phyloP scores from a whole-genome alignment of 1,140 invertebrate genomes.

The Metaphire vulgaris region DNA sequence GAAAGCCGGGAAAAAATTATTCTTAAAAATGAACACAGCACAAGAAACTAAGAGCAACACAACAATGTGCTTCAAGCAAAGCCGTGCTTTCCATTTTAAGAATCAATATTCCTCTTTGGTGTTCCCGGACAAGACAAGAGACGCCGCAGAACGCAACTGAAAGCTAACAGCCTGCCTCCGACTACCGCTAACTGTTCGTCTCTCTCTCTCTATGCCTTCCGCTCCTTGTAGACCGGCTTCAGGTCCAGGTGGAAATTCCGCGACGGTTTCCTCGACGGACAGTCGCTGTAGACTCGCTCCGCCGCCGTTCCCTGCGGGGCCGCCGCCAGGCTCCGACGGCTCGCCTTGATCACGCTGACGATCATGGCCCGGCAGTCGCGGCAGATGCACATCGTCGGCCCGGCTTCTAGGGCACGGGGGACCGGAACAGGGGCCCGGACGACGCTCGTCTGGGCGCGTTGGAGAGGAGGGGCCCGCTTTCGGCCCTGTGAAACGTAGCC shows the following conservation, averaged over 20 bases:
- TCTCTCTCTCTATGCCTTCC: conserved; percentile 1
- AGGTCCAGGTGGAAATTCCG: conserved; percentile 23
- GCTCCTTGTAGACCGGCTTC: conserved; percentile 18
- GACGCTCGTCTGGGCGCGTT: conserved; percentile 48
- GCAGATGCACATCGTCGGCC: conserved; percentile 78
- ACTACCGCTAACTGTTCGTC: too few relatives aligned
- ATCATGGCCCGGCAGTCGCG: conserved; percentile 91
- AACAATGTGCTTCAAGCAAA: too few relatives aligned
- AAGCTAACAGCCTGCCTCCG: too few relatives aligned
- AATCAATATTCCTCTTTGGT: too few relatives aligned
- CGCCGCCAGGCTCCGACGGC: conserved; percentile 34
- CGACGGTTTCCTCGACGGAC: conserved; percentile 8
- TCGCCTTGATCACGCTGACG: conserved; percentile 72
- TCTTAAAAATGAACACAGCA: too few relatives aligned
- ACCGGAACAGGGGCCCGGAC: too few relatives aligned
- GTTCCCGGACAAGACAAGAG: too few relatives aligned
- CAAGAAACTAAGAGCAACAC: too few relatives aligned
- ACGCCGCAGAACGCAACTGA: too few relatives aligned
- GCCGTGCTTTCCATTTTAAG: too few relatives aligned
- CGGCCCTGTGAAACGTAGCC: conserved; percentile 1
- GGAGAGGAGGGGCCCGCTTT: conserved; percentile 38
- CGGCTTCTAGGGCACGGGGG: conserved; percentile 57
- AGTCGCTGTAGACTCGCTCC: conserved; percentile 18
- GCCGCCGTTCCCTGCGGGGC: neutral
- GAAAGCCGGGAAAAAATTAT: too few relatives aligned